Percentiles rank a stretch among this genome's conserved stretches.
Evolutionary conservation across 2,797 vertebrate species (phyloP).

Genomic region (Rhinatrema bivittatum): DNA sequence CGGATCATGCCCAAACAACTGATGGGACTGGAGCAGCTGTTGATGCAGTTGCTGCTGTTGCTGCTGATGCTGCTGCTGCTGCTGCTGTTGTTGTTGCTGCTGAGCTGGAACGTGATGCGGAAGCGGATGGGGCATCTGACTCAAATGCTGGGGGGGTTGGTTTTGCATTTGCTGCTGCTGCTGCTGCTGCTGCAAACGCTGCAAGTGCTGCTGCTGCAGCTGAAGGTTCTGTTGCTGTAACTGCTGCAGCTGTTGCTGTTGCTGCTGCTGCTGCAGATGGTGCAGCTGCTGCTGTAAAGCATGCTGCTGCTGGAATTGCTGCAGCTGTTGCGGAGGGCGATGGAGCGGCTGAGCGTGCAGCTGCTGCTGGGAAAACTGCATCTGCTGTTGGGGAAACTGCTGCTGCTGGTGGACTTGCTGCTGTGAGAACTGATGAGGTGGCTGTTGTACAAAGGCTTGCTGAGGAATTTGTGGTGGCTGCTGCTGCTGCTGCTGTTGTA

Average conservation of each 20-base stretch:
- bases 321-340: conserved; percentile 52
- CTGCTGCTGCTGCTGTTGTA: conserved; percentile 60
- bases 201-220: conserved; percentile 55
- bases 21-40: conserved; percentile 57
- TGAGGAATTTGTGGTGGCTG: conserved; percentile 44
- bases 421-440: conserved; percentile 47
- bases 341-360: conserved; percentile 63
- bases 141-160: conserved; percentile 34
- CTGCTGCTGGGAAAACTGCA: conserved; percentile 60
- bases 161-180: conserved; percentile 41
- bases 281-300: conserved; percentile 67
- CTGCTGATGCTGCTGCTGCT: conserved; percentile 54
- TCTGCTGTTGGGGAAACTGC: conserved; percentile 49
- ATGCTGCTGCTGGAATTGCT: conserved; percentile 66
- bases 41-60: conserved; percentile 50
- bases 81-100: conserved; percentile 33
- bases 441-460: conserved; percentile 38
- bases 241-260: conserved; percentile 61
- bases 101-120: conserved; percentile 40
- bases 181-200: conserved; percentile 22
- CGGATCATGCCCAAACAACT: conserved; percentile 84
- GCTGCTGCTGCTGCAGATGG: conserved; percentile 67
- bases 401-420: conserved; percentile 49
- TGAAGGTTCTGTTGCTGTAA: conserved; percentile 65
- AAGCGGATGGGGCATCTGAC: conserved; percentile 46